A percentile compares a stretch with the other conserved stretches of the same genome.
Conservation (phyloP, 30 jellyfish, hydroid and myxozoan genomes). For the Pelagia noctiluca region DNA sequence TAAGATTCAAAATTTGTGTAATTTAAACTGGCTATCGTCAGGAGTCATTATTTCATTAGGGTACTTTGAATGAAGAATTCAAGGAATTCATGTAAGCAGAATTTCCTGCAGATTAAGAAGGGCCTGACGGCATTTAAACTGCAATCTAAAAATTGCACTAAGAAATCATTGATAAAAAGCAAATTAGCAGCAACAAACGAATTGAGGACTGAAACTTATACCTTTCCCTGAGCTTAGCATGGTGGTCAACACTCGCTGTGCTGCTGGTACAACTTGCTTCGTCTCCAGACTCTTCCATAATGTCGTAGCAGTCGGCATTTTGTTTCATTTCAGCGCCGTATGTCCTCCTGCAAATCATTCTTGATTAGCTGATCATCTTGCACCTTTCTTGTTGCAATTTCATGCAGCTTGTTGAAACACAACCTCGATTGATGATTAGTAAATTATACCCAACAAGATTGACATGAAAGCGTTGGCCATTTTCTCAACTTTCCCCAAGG, state of each 20-base stretch:
- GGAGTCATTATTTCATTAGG: too few species aligned
- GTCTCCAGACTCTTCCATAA: conserved; percentile 55
- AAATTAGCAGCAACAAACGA: too few species aligned
- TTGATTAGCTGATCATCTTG: too few species aligned
- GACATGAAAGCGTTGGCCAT: too few species aligned
- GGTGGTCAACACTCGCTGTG: conserved; percentile 66
- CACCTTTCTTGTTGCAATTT: too few species aligned
- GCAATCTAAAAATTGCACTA: neutral
- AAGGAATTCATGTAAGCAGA: too few species aligned
- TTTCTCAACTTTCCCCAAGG: too few species aligned
- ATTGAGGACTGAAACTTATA: too few species aligned
- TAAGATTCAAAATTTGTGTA: too few species aligned
- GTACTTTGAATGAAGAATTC: too few species aligned
- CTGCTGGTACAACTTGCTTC: conserved; percentile 78
- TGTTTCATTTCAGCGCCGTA: neutral
- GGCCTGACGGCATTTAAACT: neutral
- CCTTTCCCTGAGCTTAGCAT: conserved; percentile 57
- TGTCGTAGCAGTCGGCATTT: conserved; percentile 1
- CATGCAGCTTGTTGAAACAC: neutral
- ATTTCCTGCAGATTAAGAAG: neutral
- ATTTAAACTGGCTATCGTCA: too few species aligned
- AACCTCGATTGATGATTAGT: neutral
- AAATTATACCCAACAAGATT: neutral
- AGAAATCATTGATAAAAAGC: too few species aligned
- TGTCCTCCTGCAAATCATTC: neutral